phyloP scores from a whole-genome alignment of 2,113 vertebrate species.

The Clinocottus analis region DNA sequence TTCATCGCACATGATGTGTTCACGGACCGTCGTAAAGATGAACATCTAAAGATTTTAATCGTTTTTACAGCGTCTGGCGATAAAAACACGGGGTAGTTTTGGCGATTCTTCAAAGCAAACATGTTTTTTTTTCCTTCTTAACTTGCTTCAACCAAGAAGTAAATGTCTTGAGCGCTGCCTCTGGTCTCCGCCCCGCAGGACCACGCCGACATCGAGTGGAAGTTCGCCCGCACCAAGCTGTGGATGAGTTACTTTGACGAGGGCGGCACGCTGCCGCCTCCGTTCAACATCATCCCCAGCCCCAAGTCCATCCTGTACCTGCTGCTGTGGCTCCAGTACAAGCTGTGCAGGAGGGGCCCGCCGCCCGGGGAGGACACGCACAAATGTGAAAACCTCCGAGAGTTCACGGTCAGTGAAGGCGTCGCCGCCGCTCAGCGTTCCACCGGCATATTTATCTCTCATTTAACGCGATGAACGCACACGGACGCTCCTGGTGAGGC shows the following conservation, averaged over 20 bases:
- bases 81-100: too few species aligned
- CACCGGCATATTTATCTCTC: not conserved
- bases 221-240: constrained; percentile 96
- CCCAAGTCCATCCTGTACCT: constrained; percentile 96
- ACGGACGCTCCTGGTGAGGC: too few species aligned
- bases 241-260: constrained; percentile 99
- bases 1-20: not conserved
- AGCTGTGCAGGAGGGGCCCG: constrained; percentile 85
- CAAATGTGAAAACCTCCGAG: constrained; percentile 91
- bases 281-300: constrained; percentile 95
- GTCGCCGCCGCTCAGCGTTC: not conserved
- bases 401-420: constrained; percentile 82
- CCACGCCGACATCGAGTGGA: constrained; percentile 98
- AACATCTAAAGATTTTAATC: too few species aligned
- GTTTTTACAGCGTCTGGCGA: too few species aligned
- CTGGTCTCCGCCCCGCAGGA: constrained; percentile 79
- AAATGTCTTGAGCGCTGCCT: too few species aligned
- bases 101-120: too few species aligned
- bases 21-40: not conserved
- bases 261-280: constrained; percentile 95
- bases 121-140: not conserved
- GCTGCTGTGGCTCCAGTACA: constrained; percentile 91
- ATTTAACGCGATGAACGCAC: not conserved
- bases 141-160: not conserved
- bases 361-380: constrained; percentile 82